These are phyloP conservation scores for Catostomus latipinnis DNA, from an alignment of 2,797 vertebrate genomes.

Conservation along the genomic window DNA sequence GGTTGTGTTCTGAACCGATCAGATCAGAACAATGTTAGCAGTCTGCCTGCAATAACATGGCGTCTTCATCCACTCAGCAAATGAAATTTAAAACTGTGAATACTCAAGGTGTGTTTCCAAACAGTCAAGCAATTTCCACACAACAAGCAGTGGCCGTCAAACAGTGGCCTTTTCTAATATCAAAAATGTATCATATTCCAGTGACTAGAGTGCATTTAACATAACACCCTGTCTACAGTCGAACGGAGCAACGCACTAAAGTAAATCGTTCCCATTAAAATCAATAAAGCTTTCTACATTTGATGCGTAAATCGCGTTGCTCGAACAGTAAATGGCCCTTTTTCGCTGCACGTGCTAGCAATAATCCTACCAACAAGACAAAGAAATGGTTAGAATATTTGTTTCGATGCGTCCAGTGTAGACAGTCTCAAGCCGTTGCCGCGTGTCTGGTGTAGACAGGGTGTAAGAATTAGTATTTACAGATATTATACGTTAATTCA, in stretches of 20 bases:
- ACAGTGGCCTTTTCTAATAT: neutral
- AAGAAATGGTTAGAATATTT: too few species aligned
- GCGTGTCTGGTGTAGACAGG: too few species aligned
- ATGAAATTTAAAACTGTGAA: neutral
- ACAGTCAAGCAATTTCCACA: conserved; percentile 34
- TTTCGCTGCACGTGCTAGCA: too few species aligned
- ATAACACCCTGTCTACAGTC: neutral
- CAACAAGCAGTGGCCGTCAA: conserved; percentile 6
- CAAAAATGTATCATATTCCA: neutral
- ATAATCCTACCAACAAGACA: too few species aligned
- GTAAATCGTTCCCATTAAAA: too few species aligned
- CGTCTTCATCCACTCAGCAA: neutral
- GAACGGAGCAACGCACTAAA: too few species aligned
- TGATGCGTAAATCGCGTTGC: too few species aligned
- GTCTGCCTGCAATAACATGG: neutral
- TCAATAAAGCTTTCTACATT: too few species aligned
- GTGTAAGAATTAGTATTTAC: conserved; percentile 30
- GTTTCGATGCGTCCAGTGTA: too few species aligned
- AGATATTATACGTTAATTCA: neutral
- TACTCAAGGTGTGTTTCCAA: neutral
- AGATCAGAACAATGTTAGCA: neutral
- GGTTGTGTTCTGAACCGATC: neutral
- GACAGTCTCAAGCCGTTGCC: too few species aligned
- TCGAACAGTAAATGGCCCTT: too few species aligned
- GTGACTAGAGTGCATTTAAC: neutral